phyloP scores from a whole-genome alignment of 2,113 vertebrate genomes.

The Blennius ocellaris region DNA sequence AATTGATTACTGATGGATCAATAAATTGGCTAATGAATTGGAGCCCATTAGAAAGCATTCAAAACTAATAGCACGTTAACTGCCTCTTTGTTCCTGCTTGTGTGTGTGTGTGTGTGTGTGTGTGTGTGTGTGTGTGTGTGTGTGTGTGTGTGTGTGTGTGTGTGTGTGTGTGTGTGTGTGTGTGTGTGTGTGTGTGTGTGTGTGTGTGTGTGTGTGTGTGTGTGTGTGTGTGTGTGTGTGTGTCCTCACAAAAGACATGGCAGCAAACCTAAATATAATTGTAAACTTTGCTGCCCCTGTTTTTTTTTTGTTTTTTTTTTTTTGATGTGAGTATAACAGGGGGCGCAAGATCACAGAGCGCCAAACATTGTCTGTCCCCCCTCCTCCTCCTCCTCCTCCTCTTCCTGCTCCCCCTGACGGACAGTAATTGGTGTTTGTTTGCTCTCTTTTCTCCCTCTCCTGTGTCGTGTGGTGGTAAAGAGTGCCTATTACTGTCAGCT shows the following conservation, averaged over 20 bases:
- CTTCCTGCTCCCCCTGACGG: slow-evolving; percentile 30
- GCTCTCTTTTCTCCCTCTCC: slow-evolving; percentile 63
- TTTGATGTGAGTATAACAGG: slow-evolving; percentile 33
- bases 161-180: too few species aligned
- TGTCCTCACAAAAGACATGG: too few species aligned
- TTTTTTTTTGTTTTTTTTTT: too few species aligned
- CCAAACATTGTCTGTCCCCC: slow-evolving; percentile 39
- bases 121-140: neutral
- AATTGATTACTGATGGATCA: slow-evolving; percentile 70
- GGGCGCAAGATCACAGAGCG: slow-evolving; percentile 39
- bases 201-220: too few species aligned
- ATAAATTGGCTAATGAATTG: slow-evolving; percentile 68
- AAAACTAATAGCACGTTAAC: slow-evolving; percentile 70
- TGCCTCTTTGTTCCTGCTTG: slow-evolving; percentile 52
- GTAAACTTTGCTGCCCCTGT: slow-evolving; percentile 48
- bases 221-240: too few species aligned
- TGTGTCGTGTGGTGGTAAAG: slow-evolving; percentile 58
- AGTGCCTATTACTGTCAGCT: slow-evolving; percentile 69
- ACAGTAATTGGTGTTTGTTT: slow-evolving; percentile 81
- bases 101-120: neutral
- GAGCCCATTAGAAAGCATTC: slow-evolving; percentile 66
- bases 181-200: too few species aligned
- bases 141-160: neutral
- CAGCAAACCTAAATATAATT: too few species aligned
- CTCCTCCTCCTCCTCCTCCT: slow-evolving; percentile 2